Evolutionary conservation across 2,113 vertebrate genomes (phyloP).

Genomic region (Neopipo cinnamomea): DNA sequence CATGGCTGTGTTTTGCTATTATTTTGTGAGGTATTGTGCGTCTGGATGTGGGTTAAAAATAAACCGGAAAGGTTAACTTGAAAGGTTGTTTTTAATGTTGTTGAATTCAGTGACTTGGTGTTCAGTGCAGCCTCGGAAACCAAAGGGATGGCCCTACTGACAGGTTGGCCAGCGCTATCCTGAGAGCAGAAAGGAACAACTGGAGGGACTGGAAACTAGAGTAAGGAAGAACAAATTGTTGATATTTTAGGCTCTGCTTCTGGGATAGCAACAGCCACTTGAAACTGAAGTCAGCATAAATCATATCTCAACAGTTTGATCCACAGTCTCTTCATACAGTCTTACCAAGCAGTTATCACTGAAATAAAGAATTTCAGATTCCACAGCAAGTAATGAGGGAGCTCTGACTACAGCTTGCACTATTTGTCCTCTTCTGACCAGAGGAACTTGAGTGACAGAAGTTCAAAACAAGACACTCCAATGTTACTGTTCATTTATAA

Average conservation of each 20-base stretch:
- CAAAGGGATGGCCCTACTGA: not conserved
- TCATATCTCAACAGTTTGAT: not conserved
- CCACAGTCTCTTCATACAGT: not conserved
- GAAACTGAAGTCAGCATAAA: not conserved
- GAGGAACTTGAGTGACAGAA: constrained; percentile 12
- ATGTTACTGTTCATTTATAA: constrained; percentile 31
- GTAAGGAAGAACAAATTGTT: not conserved
- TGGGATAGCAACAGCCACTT: not conserved
- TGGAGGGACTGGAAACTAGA: not conserved
- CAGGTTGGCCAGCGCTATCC: not conserved
- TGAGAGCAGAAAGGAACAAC: not conserved
- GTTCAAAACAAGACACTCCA: constrained; percentile 38
- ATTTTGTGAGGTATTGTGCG: not conserved
- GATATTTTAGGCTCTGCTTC: not conserved
- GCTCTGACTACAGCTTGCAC: not conserved
- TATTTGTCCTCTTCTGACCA: constrained; percentile 37
- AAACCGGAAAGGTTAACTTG: constrained; percentile 39
- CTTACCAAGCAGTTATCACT: not conserved
- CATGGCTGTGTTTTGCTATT: not conserved
- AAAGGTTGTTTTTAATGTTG: not conserved
- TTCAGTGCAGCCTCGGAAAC: not conserved
- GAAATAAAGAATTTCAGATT: not conserved
- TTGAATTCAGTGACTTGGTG: not conserved
- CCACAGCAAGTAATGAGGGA: not conserved
- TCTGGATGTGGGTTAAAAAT: constrained; percentile 2